Evolutionary conservation across 92 coral and sea anemone genomes (phyloP).

Genomic region (Epizoanthus scotinus): DNA sequence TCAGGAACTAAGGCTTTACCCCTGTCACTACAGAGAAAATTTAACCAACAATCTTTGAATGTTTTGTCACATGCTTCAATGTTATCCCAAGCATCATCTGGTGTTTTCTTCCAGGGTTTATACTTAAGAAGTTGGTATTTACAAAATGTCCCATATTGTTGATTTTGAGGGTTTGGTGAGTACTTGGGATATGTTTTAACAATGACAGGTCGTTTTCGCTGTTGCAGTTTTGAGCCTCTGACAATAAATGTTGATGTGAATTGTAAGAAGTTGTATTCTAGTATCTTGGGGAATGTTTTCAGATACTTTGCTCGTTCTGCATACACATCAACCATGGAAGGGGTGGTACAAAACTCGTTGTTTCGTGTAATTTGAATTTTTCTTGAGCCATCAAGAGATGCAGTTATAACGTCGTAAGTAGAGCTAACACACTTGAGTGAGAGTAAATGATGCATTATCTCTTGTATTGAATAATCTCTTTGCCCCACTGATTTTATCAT

Average conservation of each 20-base stretch:
- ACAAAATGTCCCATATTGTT: conserved; percentile 51
- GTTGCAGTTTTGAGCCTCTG: conserved; percentile 38
- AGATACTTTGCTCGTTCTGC: no score
- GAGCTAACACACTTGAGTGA: no score
- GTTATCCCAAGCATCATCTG: conserved; percentile 33
- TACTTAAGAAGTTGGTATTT: conserved; percentile 45
- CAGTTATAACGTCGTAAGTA: no score
- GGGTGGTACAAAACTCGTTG: no score
- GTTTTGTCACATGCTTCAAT: conserved; percentile 13
- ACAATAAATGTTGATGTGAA: conserved; percentile 37
- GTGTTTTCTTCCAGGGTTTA: conserved; percentile 43
- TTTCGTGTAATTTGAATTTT: no score
- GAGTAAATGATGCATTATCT: no score
- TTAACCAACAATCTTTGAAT: neutral
- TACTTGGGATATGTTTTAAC: conserved; percentile 54
- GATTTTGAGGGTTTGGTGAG: conserved; percentile 47
- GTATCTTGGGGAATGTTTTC: conserved; percentile 48
- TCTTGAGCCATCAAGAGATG: no score
- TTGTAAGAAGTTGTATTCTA: conserved; percentile 47
- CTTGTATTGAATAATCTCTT: no score
- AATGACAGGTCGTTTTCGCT: conserved; percentile 34
- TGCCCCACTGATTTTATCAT: no score
- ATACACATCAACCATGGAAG: no score
- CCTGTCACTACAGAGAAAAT: neutral
- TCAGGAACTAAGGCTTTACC: conserved; percentile 10